A percentile compares a stretch with the other conserved stretches of the same genome.
Evolutionary conservation across 1,140 invertebrate species (phyloP).

Genomic region (Panagrolaimus sp.): DNA sequence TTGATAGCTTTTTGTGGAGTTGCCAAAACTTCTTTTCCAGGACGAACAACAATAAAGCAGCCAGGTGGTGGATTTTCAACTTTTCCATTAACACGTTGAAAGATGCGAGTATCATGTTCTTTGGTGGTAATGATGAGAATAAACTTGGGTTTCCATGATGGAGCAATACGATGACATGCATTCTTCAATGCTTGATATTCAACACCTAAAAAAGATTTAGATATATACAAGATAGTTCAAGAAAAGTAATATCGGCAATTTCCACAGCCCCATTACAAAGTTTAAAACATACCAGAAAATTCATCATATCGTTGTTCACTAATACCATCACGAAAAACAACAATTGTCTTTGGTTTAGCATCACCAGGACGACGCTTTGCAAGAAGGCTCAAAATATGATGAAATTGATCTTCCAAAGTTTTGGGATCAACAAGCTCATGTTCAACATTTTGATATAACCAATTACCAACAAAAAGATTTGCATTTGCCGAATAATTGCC

Average conservation of each 20-base stretch:
- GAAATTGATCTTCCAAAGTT: background rate
- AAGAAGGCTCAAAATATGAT: background rate
- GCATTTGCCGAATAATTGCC: background rate
- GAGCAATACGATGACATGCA: background rate
- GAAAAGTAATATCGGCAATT: too few relatives aligned
- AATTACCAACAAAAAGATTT: conserved; percentile 1
- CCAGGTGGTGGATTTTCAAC: background rate
- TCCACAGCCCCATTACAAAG: too few relatives aligned
- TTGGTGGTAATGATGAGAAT: background rate
- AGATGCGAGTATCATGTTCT: background rate
- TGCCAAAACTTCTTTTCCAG: background rate
- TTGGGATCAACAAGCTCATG: background rate
- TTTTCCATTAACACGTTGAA: background rate
- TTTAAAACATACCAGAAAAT: background rate
- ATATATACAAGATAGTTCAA: too few relatives aligned
- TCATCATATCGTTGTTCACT: background rate
- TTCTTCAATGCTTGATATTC: too few relatives aligned
- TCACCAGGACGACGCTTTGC: background rate
- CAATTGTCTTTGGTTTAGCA: background rate
- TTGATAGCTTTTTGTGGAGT: background rate
- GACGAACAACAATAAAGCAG: background rate
- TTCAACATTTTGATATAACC: background rate
- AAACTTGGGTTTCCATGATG: background rate
- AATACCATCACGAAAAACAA: background rate
- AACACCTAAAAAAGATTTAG: too few relatives aligned